These are phyloP conservation scores for Linyphia triangularis DNA, from an alignment of 2,888 invertebrate species.

Conservation along the genomic window DNA sequence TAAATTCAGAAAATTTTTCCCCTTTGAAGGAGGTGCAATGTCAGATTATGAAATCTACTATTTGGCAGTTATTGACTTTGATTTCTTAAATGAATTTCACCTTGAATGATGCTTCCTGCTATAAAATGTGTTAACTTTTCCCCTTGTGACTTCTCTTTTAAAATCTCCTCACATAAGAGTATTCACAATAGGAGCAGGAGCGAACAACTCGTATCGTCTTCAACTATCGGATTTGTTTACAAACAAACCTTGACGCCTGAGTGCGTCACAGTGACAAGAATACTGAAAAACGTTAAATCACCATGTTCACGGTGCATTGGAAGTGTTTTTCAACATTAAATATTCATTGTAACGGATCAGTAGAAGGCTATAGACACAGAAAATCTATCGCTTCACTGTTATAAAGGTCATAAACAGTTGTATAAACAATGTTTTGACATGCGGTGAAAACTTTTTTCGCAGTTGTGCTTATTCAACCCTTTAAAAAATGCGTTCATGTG, in stretches of 20 bases:
- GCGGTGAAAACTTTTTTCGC: neutral
- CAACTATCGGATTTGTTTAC: constrained; percentile 22
- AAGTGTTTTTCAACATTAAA: neutral
- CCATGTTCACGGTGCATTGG: neutral
- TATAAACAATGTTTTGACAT: neutral
- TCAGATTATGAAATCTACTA: no score
- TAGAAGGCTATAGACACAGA: neutral
- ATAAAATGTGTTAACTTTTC: no score
- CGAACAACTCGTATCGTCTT: constrained; percentile 15
- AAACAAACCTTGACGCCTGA: neutral
- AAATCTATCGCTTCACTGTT: neutral
- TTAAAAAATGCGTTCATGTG: neutral
- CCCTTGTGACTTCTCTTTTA: no score
- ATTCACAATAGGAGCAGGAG: neutral
- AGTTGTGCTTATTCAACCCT: no score
- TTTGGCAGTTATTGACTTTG: no score
- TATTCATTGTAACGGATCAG: neutral
- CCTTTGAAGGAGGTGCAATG: no score
- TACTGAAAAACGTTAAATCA: neutral
- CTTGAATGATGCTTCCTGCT: neutral
- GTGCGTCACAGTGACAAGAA: neutral
- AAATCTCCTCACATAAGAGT: no score
- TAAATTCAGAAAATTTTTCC: no score
- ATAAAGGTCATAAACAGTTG: neutral
- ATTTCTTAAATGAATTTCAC: neutral